Evolutionary conservation across 2,113 vertebrate genomes (phyloP).

Genomic region (Heterotilapia buettikoferi): DNA sequence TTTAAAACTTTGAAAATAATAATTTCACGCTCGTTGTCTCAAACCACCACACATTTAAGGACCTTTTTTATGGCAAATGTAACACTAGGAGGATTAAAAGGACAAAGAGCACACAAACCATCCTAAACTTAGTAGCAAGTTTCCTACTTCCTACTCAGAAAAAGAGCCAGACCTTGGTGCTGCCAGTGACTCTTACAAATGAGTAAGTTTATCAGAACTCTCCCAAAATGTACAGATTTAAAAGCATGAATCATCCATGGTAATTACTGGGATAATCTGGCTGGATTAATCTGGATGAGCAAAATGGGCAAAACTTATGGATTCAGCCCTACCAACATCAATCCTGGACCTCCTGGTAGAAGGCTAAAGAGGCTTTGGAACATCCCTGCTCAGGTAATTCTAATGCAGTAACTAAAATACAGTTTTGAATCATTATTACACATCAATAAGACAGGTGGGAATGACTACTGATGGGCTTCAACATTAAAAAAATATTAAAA

Average conservation of each 20-base stretch:
- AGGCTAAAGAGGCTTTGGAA: neutral
- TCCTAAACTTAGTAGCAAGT: neutral
- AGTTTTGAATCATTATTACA: neutral
- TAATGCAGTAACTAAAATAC: neutral
- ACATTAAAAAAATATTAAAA: neutral
- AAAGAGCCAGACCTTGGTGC: neutral
- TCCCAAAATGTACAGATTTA: neutral
- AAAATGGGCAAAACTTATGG: neutral
- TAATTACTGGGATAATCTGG: neutral
- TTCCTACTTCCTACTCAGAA: neutral
- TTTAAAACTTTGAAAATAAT: neutral
- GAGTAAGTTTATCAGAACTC: neutral
- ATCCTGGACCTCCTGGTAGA: neutral
- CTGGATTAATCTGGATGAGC: neutral
- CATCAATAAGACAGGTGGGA: neutral
- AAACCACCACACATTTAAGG: neutral
- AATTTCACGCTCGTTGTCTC: neutral
- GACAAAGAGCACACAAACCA: neutral
- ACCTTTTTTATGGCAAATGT: neutral
- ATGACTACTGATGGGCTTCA: neutral
- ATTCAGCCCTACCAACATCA: neutral
- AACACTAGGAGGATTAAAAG: neutral
- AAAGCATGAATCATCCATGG: neutral
- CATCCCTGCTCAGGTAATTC: neutral
- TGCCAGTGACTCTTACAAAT: neutral